phyloP scores from a whole-genome alignment of 2,113 vertebrate species.

The Diglossa brunneiventris region DNA sequence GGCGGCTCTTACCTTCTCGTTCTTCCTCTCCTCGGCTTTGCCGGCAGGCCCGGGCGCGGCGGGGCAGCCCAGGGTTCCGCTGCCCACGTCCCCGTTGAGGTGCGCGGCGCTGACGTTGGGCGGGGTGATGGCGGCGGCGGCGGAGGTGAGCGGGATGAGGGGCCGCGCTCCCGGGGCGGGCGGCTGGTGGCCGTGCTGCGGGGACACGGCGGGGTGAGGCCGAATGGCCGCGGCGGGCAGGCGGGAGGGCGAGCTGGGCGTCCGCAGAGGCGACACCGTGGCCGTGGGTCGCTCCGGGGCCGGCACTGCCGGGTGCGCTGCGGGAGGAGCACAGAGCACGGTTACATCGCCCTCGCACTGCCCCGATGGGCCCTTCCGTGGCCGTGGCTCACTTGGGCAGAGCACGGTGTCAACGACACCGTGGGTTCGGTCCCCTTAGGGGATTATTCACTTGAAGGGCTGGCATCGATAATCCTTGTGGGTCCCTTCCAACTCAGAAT shows the following conservation, averaged over 20 bases:
- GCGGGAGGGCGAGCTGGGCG: slow-evolving; percentile 87
- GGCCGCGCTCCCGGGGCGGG: slow-evolving; percentile 70
- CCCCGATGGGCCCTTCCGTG: not conserved
- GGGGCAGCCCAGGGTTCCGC: slow-evolving; percentile 61
- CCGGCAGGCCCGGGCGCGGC: slow-evolving; percentile 71
- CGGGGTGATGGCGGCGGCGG: slow-evolving; percentile 83
- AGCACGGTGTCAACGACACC: not conserved
- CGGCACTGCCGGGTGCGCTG: slow-evolving; percentile 81
- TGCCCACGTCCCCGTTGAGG: slow-evolving; percentile 77
- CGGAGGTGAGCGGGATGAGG: slow-evolving; percentile 83
- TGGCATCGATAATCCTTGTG: not conserved
- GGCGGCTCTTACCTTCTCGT: slow-evolving; percentile 83
- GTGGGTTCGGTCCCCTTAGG: no score
- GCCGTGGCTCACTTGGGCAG: not conserved
- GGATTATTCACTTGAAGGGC: not conserved
- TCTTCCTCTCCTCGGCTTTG: slow-evolving; percentile 84
- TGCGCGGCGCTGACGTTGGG: slow-evolving; percentile 86
- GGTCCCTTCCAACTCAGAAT: not conserved
- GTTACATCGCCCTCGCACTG: not conserved
- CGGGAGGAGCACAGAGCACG: not conserved
- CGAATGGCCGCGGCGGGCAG: slow-evolving; percentile 79
- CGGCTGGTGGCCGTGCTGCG: slow-evolving; percentile 79
- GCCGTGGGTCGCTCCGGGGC: slow-evolving; percentile 84
- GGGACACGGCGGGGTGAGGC: slow-evolving; percentile 82
- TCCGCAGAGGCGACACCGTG: slow-evolving; percentile 83